Base-by-base conservation (phyloP, 2,113 vertebrate species). In the Hystrix brachyura region DNA sequence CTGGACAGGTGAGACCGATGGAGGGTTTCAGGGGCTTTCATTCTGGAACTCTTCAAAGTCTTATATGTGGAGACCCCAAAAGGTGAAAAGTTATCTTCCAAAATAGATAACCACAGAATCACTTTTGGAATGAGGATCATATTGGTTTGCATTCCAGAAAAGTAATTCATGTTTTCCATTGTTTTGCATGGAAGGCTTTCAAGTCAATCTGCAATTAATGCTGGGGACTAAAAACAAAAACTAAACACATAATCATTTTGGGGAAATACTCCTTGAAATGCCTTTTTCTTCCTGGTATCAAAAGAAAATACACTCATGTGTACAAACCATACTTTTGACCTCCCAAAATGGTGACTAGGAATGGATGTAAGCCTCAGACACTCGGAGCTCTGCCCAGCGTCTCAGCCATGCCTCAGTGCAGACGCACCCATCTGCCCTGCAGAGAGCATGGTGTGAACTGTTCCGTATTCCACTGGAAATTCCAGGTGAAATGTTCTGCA, bases 111-210 rank as follows among this genome's bases (percentile, higher is more conserved):
- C 97, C 97, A 97, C 91, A 96, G 93, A 98, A 95, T 97, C 95
- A 98, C 95, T 96, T 98, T 98, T 98, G 98, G 34, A 98, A 97
- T 98, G 98, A 98, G 98, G 98, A 98, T 96, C 98, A 98, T 98
- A 99, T 98, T 97, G 97, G 94, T 99, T 98, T 98, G 96, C 97
- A 97, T 99, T 99, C 98, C 98, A 98, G 98, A 94, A 85, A 69
- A 21, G 82, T 89, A 96, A 97, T 98, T 99, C 98, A 96, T 98
- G 98, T 99, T 98, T 99, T 98, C 98, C 98, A 98, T 98, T 98
- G 98, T 99, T 99, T 98, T 99, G 99, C 99, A 99, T 99, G 99
- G 99, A 99, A 99, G 98, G 98, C 95, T 98, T 98, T 97, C 96
- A 97, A 98, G 98, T 98, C 97, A 93, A 97, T 98, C 98, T 99